Conservation (phyloP, 2,888 invertebrate species). For the Yponomeuta cagnagella region DNA sequence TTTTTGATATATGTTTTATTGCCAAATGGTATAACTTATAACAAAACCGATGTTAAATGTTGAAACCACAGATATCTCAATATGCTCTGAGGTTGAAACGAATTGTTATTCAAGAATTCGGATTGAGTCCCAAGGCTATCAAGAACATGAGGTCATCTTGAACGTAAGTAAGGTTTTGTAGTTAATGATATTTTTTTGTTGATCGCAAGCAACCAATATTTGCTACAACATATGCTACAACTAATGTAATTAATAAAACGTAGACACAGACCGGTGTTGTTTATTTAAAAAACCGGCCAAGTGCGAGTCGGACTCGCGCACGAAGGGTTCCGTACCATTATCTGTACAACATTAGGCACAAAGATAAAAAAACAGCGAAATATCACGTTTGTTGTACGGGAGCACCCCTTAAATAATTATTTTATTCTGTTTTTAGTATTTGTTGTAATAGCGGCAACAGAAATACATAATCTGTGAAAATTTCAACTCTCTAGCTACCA, state of each 20-base stretch:
- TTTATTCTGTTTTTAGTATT: no score
- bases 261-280: neutral
- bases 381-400: no score
- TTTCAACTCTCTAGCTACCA: no score
- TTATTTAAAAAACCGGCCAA: neutral
- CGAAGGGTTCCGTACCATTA: no score
- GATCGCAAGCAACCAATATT: neutral
- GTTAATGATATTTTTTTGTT: neutral
- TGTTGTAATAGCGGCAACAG: no score
- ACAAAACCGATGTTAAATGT: neutral
- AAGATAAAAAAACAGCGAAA: no score
- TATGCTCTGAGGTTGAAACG: constrained; percentile 13
- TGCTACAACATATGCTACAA: neutral
- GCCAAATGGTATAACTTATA: neutral
- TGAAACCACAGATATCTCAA: constrained; percentile 12
- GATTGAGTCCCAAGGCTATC: constrained; percentile 25
- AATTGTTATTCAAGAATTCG: constrained; percentile 26
- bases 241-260: neutral
- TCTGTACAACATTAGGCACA: no score
- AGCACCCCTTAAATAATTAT: no score
- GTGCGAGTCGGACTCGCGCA: no score
- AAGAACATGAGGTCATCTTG: constrained; percentile 24
- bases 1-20: neutral
- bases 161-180: constrained; percentile 6
- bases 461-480: no score